Conservation (phyloP, 2,113 vertebrate genomes). For the Gnathochromis pfefferi region DNA sequence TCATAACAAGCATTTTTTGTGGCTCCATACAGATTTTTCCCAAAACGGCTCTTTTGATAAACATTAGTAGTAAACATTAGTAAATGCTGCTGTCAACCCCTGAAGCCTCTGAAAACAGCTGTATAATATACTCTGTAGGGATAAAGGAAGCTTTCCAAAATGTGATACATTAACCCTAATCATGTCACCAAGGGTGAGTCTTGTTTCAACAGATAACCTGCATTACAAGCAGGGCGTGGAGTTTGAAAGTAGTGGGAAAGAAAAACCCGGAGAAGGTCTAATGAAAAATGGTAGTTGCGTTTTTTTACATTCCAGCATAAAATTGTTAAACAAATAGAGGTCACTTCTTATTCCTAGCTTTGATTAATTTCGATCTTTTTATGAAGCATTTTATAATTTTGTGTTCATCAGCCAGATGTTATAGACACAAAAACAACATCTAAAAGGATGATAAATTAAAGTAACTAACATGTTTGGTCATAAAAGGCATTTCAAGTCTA, state of each 20-base stretch:
- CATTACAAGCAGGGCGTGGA: not conserved
- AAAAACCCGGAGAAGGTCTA: not conserved
- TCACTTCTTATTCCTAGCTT: not conserved
- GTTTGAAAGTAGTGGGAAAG: not conserved
- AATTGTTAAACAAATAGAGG: not conserved
- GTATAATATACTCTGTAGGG: not conserved
- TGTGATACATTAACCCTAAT: not conserved
- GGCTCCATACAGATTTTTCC: not conserved
- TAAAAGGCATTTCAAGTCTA: not conserved
- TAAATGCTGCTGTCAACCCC: not conserved
- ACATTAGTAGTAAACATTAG: not conserved
- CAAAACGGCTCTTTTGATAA: not conserved
- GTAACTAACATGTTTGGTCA: not conserved
- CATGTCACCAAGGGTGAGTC: not conserved
- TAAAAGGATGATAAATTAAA: not conserved
- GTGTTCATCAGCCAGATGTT: not conserved
- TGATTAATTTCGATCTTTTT: not conserved
- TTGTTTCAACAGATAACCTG: not conserved
- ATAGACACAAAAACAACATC: not conserved
- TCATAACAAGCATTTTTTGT: not conserved
- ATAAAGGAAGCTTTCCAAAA: not conserved
- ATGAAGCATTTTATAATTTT: not conserved
- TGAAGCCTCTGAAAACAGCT: not conserved
- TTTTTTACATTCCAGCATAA: not conserved
- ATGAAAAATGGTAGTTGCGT: not conserved